Base-by-base conservation (phyloP, 2,888 invertebrate species). In the Drosophila siamana region DNA sequence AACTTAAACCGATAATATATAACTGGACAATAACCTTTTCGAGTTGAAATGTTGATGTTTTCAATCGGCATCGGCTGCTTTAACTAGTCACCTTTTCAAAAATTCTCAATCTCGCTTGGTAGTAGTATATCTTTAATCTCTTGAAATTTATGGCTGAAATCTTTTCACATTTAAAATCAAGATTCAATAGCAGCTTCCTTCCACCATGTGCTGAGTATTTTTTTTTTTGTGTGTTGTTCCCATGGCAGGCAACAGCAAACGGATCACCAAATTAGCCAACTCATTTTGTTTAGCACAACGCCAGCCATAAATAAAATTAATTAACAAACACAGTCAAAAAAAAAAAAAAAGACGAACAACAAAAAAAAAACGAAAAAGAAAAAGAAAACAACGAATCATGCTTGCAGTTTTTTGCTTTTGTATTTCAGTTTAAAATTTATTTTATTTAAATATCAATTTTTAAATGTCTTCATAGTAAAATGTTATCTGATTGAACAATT, bases 401-500 rank as follows among this genome's bases (percentile, higher is more conserved):
- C 57, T 64, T 79, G 79, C 79, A 78, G 64, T 75, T 71, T 57
- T 62, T 28, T 55, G n/a, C 33, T 55, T 24, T 54, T 46, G 13
- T 60, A 30, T 57, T 52, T 26, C 6, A 26, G 30, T 61, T 33
- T 64, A 36, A 36, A 76, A 79, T 83, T 69, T 68, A 74, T 86
- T 87, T 73, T 52, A 63, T 82, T 89, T 69, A 85, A 77, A 81
- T 78, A 84, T 77, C 74, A 67, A 83, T 86, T 82, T 83, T 54
- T 78, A 83, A 89, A 86, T 79, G 85, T 86, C 85, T 86, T 85
- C 63, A 89, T 88, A 85, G 80, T 76, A 66, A 69, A 80, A 69
- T 60, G 69, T 74, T 86, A 86, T 86, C 85, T 85, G 85, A 86
- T 86, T 76, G 60, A 67, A 69, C 88, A 89, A 89, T 86, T 86